Base-by-base conservation (phyloP, 2,888 invertebrate species). In the Sepioteuthis lessoniana region DNA sequence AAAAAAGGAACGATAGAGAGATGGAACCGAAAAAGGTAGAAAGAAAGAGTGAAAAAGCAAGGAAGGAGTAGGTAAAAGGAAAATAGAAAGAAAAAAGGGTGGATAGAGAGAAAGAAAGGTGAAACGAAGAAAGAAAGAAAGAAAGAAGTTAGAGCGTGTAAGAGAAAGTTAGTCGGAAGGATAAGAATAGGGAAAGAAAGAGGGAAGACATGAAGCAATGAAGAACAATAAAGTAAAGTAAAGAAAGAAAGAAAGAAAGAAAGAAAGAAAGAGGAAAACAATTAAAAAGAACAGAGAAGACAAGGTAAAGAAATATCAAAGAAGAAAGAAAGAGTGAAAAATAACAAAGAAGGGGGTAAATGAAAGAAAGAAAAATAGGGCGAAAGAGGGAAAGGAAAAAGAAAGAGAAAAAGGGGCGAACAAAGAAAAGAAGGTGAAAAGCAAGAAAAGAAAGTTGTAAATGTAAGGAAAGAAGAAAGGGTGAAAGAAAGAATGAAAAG, bases 131-230 rank as follows among this genome's bases (percentile, higher is more conserved):
- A 10, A 31, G 0, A 21, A 60, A 31, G n/a, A 7, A 76, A 31
- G 13, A 28, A n/a, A n/a, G 31, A 28, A 31, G n/a, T n/a, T n/a
- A n/a, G n/a, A 31, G 10, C 8, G n/a, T 7, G 10, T 8, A 1
- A 10, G n/a, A 1, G 31, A 76, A n/a, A 31, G n/a, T 1, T 0
- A n/a, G n/a, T n/a, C 1, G 8, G 76, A 76, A 16, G 8, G 2
- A 76, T 8, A 5, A 31, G n/a, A 16, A 8, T 1, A 0, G n/a
- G 4, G 1, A 31, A 28, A 10, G 10, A 10, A 31, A 7, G 0
- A 16, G 1, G 7, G 7, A 31, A 76, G n/a, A n/a, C n/a, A n/a
- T n/a, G n/a, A 35, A 35, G n/a, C 16, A 76, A n/a, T 13, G 0
- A 0, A 10, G 28, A 31, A 31, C 1, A 76, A 31, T 31, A 31